Conservation (phyloP, 1,140 invertebrate species). For the Adoxophyes honmai region DNA sequence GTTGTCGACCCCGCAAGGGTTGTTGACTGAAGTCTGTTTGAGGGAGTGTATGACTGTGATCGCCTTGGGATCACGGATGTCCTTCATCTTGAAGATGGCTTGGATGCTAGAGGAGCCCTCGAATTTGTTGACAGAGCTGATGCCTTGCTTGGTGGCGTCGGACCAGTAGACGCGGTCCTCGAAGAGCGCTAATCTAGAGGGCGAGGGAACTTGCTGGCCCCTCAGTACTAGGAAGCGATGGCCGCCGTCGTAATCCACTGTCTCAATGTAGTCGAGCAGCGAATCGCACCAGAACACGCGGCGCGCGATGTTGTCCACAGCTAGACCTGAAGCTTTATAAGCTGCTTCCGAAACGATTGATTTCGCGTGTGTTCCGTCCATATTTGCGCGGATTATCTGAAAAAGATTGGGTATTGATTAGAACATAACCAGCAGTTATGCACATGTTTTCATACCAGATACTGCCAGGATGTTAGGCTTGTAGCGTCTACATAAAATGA, state of each 20-base stretch:
- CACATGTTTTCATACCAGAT: too few species aligned
- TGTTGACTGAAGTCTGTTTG: conserved; percentile 85
- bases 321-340: conserved; percentile 92
- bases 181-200: conserved; percentile 90
- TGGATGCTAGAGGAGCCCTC: conserved; percentile 86
- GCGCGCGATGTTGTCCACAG: conserved; percentile 91
- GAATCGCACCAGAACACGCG: conserved; percentile 98
- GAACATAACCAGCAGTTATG: too few species aligned
- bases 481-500: too few species aligned
- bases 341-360: conserved; percentile 94
- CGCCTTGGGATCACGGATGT: conserved; percentile 89
- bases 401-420: conserved; percentile 11
- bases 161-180: conserved; percentile 97
- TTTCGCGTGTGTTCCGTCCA: conserved; percentile 91
- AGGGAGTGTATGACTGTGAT: conserved; percentile 89
- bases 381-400: conserved; percentile 88
- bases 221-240: conserved; percentile 87
- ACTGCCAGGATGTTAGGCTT: too few species aligned
- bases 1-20: conserved; percentile 94
- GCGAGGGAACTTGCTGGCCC: conserved; percentile 91
- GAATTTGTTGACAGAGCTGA: conserved; percentile 95
- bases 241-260: conserved; percentile 95
- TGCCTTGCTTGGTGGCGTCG: conserved; percentile 95
- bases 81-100: conserved; percentile 87
- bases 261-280: conserved; percentile 97